phyloP scores from a whole-genome alignment of 30 jellyfish, hydroid and myxozoan species.

The Turritopsis dohrnii region DNA sequence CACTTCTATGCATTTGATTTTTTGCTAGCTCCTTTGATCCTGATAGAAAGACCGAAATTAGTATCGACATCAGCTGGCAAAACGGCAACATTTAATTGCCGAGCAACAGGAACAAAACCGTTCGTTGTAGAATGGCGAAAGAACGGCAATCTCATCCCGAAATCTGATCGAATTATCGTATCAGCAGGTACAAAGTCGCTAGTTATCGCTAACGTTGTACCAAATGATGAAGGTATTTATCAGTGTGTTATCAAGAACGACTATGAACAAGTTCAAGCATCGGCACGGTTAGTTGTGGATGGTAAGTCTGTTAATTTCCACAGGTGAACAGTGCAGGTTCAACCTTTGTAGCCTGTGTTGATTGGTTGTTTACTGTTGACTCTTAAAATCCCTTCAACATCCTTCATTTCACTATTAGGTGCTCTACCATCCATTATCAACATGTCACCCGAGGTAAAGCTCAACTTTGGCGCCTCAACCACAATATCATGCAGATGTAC shows the following conservation, averaged over 20 bases:
- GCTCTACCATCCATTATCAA: slow-evolving; percentile 11
- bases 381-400: not conserved
- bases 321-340: too few species aligned
- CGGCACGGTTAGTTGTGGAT: slow-evolving; percentile 68
- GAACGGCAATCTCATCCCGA: slow-evolving; percentile 46
- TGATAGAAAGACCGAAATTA: slow-evolving; percentile 37
- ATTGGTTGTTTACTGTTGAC: not conserved
- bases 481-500: slow-evolving; percentile 41
- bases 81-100: slow-evolving; percentile 51
- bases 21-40: slow-evolving; percentile 35
- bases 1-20: not conserved
- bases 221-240: slow-evolving; percentile 73
- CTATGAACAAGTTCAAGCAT: slow-evolving; percentile 44
- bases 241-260: slow-evolving; percentile 74
- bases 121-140: slow-evolving; percentile 57
- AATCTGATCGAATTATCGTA: not conserved
- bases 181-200: slow-evolving; percentile 18
- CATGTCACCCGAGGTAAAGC: not conserved
- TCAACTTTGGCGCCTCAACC: slow-evolving; percentile 24
- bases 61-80: slow-evolving; percentile 29
- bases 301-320: too few species aligned
- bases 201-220: slow-evolving; percentile 23
- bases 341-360: too few species aligned
- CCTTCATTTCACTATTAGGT: not conserved
- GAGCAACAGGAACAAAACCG: slow-evolving; percentile 57